A percentile compares a stretch with the other conserved stretches of the same genome.
Evolutionary conservation across 2,797 vertebrate species (phyloP).

Genomic region (Paedocypris micromegethes): DNA sequence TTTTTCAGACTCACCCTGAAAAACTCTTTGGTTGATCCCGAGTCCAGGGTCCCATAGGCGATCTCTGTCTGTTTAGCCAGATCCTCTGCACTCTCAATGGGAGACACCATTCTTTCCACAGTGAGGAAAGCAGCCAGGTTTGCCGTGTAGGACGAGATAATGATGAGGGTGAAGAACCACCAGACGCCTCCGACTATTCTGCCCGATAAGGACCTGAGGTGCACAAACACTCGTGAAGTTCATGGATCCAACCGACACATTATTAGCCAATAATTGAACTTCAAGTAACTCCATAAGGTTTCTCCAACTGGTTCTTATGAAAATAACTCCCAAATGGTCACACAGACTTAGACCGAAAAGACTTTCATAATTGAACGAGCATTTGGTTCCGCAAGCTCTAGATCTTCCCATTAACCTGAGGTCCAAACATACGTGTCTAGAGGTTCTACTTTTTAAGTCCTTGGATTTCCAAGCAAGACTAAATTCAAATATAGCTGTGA

Average conservation of each 20-base stretch:
- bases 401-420: too few relatives aligned
- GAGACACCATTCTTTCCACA: slow-evolving; percentile 99
- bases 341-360: too few relatives aligned
- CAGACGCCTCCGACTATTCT: slow-evolving; percentile 98
- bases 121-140: slow-evolving; percentile 99
- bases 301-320: too few relatives aligned
- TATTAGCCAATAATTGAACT: too few relatives aligned
- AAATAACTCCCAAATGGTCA: too few relatives aligned
- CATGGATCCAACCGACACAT: background rate
- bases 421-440: too few relatives aligned
- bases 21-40: slow-evolving; percentile 99
- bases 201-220: slow-evolving; percentile 90
- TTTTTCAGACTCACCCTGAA: slow-evolving; percentile 95
- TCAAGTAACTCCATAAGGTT: too few relatives aligned
- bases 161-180: slow-evolving; percentile 99
- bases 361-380: too few relatives aligned
- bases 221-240: background rate
- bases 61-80: slow-evolving; percentile 99
- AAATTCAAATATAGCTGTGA: too few relatives aligned
- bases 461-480: too few relatives aligned
- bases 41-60: slow-evolving; percentile 98
- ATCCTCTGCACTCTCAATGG: slow-evolving; percentile 98
- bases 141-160: slow-evolving; percentile 99
- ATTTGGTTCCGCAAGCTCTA: too few relatives aligned
- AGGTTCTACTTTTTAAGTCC: too few relatives aligned